phyloP scores from a whole-genome alignment of 2,888 invertebrate genomes.

The Pachycephus smyrnensis region DNA sequence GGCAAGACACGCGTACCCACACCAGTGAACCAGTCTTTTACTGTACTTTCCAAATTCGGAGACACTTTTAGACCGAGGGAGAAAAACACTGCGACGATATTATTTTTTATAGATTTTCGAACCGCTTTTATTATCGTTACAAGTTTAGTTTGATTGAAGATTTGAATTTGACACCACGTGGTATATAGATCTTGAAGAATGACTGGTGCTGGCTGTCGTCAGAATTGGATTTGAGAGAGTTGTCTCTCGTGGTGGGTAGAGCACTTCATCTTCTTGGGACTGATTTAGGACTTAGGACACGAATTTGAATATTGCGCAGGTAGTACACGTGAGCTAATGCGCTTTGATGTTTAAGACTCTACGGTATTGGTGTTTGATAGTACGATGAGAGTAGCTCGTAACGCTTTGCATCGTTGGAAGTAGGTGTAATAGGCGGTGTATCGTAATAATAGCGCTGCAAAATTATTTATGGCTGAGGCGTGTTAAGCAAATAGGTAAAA shows the following conservation, averaged over 20 bases:
- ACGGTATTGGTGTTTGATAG: not conserved
- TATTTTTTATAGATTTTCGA: not conserved
- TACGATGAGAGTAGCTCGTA: not conserved
- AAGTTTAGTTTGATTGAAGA: not conserved
- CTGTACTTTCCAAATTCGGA: not conserved
- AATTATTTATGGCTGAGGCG: slow-evolving; percentile 63
- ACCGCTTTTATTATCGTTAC: not conserved
- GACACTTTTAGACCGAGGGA: not conserved
- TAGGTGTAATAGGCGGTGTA: slow-evolving; percentile 54
- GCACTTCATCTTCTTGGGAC: not conserved
- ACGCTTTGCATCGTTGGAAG: slow-evolving; percentile 17
- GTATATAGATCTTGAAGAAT: not conserved
- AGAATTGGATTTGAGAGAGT: not conserved
- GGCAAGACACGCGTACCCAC: not conserved
- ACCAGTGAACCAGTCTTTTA: not conserved
- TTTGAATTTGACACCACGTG: not conserved
- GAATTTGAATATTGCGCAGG: not conserved
- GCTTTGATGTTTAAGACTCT: not conserved
- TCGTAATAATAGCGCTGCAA: slow-evolving; percentile 59
- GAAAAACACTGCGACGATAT: not conserved
- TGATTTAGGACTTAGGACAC: not conserved
- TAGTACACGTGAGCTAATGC: not conserved
- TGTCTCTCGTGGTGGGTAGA: not conserved
- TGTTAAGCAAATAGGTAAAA: slow-evolving; percentile 62
- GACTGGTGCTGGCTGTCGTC: not conserved